Percentiles rank a stretch among this genome's conserved stretches.
These are phyloP conservation scores for Geotrypetes seraphini DNA, from an alignment of 2,797 vertebrate genomes.

Conservation along the genomic window DNA sequence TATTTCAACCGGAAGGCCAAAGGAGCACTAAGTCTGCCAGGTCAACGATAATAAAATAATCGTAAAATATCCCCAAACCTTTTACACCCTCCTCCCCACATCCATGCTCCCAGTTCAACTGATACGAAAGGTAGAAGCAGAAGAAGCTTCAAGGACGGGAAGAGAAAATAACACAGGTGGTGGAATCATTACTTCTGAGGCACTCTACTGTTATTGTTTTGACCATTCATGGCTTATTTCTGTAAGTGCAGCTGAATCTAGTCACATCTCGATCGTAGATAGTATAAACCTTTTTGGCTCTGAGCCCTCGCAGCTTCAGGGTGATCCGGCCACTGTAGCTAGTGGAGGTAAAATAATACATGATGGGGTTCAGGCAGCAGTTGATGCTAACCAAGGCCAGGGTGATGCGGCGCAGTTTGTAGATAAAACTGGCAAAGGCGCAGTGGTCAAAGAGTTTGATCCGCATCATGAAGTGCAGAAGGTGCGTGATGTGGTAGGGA, in stretches of 20 bases:
- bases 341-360: slow-evolving; percentile 60
- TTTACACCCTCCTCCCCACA: no score
- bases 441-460: slow-evolving; percentile 21
- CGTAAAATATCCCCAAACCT: no score
- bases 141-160: no score
- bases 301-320: slow-evolving; percentile 22
- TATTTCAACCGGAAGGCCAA: no score
- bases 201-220: no score
- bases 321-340: slow-evolving; percentile 38
- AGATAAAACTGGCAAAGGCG: slow-evolving; percentile 10
- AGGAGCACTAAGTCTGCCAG: no score
- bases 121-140: no score
- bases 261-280: slow-evolving; percentile 1
- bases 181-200: no score
- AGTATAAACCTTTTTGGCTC: slow-evolving; percentile 36
- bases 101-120: no score
- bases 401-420: slow-evolving; percentile 49
- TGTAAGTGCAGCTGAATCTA: neutral
- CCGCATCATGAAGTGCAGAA: slow-evolving; percentile 55
- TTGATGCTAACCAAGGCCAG: slow-evolving; percentile 63
- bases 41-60: no score
- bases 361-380: slow-evolving; percentile 67
- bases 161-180: no score
- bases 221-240: accelerated
- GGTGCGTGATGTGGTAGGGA: slow-evolving; percentile 59